These are phyloP conservation scores for Ditylenchus weischeri DNA, from an alignment of 2,888 invertebrate species.

Conservation along the genomic window DNA sequence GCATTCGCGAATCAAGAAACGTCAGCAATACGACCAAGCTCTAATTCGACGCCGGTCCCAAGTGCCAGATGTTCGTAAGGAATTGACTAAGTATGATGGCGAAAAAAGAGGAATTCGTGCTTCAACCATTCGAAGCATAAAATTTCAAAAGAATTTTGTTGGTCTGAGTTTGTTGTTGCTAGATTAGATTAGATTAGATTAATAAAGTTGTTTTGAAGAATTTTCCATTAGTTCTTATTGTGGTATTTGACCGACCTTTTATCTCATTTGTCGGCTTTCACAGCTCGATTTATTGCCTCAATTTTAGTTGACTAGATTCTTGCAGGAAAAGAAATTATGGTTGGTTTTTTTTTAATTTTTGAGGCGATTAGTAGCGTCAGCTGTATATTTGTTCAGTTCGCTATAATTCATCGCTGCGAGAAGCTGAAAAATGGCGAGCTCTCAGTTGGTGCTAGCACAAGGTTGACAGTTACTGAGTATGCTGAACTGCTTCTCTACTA, in stretches of 20 bases:
- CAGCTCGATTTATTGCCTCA: no score
- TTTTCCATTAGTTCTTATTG: no score
- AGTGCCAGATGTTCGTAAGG: constrained; percentile 76
- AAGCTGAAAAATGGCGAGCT: constrained; percentile 16
- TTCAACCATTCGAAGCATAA: constrained; percentile 81
- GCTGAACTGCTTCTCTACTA: constrained; percentile 20
- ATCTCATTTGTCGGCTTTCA: no score
- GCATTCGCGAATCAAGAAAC: constrained; percentile 77
- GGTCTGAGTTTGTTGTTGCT: background rate
- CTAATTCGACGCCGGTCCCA: constrained; percentile 88
- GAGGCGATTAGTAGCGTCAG: no score
- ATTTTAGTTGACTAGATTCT: no score
- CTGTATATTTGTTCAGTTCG: background rate
- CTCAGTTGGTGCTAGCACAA: constrained; percentile 6
- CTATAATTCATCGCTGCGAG: background rate
- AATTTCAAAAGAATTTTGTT: constrained; percentile 59
- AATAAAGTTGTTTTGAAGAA: no score
- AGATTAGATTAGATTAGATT: no score
- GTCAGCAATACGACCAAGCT: constrained; percentile 77
- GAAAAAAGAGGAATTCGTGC: constrained; percentile 90
- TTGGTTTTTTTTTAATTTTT: no score
- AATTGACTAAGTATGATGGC: constrained; percentile 79
- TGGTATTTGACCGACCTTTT: no score
- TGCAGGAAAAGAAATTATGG: no score
- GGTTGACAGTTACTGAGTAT: constrained; percentile 13